Evolutionary conservation across 2,888 invertebrate genomes (phyloP).

Genomic region (Pyrochroa serraticornis): DNA sequence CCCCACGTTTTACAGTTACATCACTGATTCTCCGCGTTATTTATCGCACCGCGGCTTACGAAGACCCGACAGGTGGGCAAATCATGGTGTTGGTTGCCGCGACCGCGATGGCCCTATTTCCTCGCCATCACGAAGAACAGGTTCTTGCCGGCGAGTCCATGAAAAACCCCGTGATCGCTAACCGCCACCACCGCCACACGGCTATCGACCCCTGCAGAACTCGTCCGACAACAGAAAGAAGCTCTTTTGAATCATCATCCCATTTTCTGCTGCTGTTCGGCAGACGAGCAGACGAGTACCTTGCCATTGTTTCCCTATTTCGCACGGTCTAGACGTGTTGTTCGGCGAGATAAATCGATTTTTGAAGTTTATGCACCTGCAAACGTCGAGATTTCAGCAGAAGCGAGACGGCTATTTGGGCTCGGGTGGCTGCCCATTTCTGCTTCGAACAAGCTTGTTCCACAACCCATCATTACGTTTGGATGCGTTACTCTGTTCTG

Average conservation of each 20-base stretch:
- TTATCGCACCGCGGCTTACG: too few relatives aligned
- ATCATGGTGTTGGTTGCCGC: too few relatives aligned
- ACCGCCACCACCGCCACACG: slow-evolving; percentile 13
- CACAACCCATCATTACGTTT: slow-evolving; percentile 20
- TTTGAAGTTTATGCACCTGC: slow-evolving; percentile 11
- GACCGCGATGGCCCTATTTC: not conserved
- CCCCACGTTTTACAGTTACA: too few relatives aligned
- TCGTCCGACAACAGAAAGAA: slow-evolving; percentile 14
- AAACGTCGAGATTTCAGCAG: slow-evolving; percentile 4
- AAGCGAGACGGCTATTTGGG: not conserved
- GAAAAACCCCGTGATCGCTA: not conserved
- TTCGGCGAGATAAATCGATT: slow-evolving; percentile 6
- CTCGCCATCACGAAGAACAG: not conserved
- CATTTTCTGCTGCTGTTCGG: slow-evolving; percentile 7
- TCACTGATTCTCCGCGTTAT: too few relatives aligned
- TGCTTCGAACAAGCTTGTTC: not conserved
- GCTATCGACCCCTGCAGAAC: slow-evolving; percentile 27
- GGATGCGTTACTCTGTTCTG: slow-evolving; percentile 2
- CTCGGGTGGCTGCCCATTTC: not conserved
- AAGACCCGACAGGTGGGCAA: too few relatives aligned
- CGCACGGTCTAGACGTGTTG: slow-evolving; percentile 11
- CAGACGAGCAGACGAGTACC: not conserved
- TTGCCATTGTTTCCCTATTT: slow-evolving; percentile 19
- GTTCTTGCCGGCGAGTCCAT: slow-evolving; percentile 9
- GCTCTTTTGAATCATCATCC: slow-evolving; percentile 13